These are phyloP conservation scores for Numida meleagris DNA, from an alignment of 2,113 vertebrate species.

Conservation along the genomic window DNA sequence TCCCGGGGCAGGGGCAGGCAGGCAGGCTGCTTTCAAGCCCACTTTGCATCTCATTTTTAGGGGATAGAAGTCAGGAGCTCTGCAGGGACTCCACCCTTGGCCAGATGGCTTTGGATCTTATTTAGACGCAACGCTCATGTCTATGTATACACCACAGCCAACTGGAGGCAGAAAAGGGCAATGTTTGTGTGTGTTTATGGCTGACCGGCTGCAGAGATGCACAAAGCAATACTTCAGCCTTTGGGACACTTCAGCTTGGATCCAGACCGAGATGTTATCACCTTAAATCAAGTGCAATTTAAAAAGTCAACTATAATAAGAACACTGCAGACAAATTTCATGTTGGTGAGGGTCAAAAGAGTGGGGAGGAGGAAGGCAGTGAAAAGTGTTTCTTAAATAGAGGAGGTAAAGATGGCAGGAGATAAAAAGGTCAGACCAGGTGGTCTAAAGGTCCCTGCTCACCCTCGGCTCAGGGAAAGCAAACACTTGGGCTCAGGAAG, in stretches of 20 bases:
- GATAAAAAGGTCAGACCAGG: conserved; percentile 47
- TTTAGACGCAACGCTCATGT: background rate
- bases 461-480: conserved; percentile 27
- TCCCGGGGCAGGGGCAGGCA: background rate
- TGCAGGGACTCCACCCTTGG: background rate
- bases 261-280: background rate
- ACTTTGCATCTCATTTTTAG: background rate
- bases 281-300: background rate
- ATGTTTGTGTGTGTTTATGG: background rate
- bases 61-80: background rate
- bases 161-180: background rate
- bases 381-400: background rate
- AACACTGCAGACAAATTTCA: background rate
- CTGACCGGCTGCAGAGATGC: background rate
- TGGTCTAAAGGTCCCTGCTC: conserved; percentile 43
- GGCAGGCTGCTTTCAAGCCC: background rate
- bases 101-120: background rate
- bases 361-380: background rate
- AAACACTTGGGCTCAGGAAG: conserved; percentile 43
- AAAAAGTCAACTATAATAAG: background rate
- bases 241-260: background rate
- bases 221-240: background rate
- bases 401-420: conserved; percentile 24
- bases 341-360: background rate
- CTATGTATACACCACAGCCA: background rate